These are phyloP conservation scores for Melanotaenia duboulayi DNA, from an alignment of 2,113 vertebrate genomes.

Conservation along the genomic window DNA sequence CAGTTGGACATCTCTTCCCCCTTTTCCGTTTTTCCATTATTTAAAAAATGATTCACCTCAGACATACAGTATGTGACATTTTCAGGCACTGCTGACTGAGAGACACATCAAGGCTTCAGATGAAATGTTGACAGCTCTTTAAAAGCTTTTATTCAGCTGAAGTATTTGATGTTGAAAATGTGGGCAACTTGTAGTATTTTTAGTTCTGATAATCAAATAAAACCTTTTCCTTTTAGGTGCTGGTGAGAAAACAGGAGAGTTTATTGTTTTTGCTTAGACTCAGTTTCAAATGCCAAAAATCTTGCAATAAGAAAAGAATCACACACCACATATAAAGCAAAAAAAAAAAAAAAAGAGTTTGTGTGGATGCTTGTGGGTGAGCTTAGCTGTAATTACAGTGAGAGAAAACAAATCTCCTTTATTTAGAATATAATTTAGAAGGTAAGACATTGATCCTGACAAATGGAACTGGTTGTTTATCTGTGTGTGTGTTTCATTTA, in stretches of 20 bases:
- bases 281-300: slow-evolving; percentile 12
- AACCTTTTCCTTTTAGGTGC: slow-evolving; percentile 43
- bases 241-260: slow-evolving; percentile 18
- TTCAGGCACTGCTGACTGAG: slow-evolving; percentile 67
- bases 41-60: slow-evolving; percentile 77
- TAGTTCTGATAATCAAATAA: slow-evolving; percentile 63
- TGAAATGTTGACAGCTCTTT: slow-evolving; percentile 68
- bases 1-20: slow-evolving; percentile 70
- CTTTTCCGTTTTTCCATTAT: slow-evolving; percentile 74
- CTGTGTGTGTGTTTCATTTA: slow-evolving; percentile 8
- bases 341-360: too few species aligned
- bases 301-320: not conserved
- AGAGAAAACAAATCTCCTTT: not conserved
- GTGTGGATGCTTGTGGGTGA: too few species aligned
- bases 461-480: not conserved
- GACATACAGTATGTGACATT: slow-evolving; percentile 72
- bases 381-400: not conserved
- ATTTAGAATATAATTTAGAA: slow-evolving; percentile 1
- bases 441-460: not conserved
- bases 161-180: slow-evolving; percentile 35
- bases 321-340: not conserved
- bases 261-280: slow-evolving; percentile 9
- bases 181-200: slow-evolving; percentile 65
- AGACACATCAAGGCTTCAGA: slow-evolving; percentile 58
- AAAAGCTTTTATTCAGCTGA: slow-evolving; percentile 67